Percentiles rank a stretch among this genome's conserved stretches.
phyloP scores from a whole-genome alignment of 2,797 vertebrate species.

The Myiothlypis coronata region DNA sequence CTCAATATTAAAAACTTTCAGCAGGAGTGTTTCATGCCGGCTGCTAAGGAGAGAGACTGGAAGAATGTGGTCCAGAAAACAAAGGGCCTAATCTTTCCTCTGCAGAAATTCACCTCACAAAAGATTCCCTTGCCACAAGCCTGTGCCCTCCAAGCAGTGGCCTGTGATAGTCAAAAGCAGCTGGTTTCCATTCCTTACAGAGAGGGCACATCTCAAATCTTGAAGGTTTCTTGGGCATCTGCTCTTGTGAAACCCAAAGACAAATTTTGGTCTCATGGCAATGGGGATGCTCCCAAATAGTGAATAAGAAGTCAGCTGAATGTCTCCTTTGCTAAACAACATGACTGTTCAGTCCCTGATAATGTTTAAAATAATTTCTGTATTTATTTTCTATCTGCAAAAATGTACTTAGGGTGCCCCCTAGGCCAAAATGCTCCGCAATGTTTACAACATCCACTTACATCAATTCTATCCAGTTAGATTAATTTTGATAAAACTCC shows the following conservation, averaged over 20 bases:
- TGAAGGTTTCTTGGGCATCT: not conserved
- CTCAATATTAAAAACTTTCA: not conserved
- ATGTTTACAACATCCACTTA: not conserved
- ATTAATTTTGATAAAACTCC: not conserved
- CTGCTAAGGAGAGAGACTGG: not conserved
- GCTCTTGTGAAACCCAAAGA: not conserved
- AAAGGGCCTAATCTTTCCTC: not conserved
- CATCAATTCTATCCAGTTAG: not conserved
- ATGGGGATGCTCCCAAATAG: fast-evolving
- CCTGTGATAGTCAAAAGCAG: not conserved
- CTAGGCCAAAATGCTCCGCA: constrained; percentile 35
- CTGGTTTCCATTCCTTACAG: not conserved
- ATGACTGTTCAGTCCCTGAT: not conserved
- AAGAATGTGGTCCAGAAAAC: not conserved
- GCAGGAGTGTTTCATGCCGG: not conserved
- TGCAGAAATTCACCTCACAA: not conserved
- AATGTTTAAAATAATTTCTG: not conserved
- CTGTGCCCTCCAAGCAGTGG: not conserved
- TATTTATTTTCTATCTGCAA: not conserved
- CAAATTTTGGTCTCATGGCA: not conserved
- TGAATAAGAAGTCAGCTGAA: not conserved
- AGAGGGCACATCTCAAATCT: not conserved
- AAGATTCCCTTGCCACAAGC: not conserved
- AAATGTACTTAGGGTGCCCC: constrained; percentile 58
- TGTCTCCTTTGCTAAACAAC: not conserved